These are phyloP conservation scores for Cheilinus undulatus DNA, from an alignment of 2,113 vertebrate genomes.

Conservation along the genomic window DNA sequence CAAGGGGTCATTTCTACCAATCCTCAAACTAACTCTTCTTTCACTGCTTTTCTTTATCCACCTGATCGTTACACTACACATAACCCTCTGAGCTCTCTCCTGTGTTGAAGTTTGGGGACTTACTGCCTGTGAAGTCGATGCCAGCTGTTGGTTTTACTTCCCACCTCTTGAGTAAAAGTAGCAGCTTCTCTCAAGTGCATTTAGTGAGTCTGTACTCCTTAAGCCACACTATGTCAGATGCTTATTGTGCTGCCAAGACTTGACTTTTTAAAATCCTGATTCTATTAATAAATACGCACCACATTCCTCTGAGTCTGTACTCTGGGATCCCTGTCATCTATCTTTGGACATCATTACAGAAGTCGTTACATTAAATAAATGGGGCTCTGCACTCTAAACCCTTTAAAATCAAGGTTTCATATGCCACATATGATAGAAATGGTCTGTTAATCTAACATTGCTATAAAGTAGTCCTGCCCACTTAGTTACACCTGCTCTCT, in stretches of 20 bases:
- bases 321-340: background rate
- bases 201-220: constrained; percentile 7
- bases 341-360: background rate
- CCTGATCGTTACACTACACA: constrained; percentile 28
- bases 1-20: constrained; percentile 17
- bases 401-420: no score
- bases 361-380: background rate
- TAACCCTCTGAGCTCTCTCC: constrained; percentile 18
- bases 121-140: constrained; percentile 21
- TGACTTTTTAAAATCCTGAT: background rate
- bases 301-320: background rate
- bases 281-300: constrained; percentile 29
- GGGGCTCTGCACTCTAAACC: no score
- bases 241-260: constrained; percentile 23
- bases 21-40: constrained; percentile 21
- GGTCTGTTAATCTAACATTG: no score
- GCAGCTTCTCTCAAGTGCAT: constrained; percentile 29
- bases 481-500: no score
- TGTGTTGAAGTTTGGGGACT: constrained; percentile 15
- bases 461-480: no score
- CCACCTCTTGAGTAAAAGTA: constrained; percentile 33
- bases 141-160: constrained; percentile 38
- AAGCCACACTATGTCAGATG: background rate
- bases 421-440: no score
- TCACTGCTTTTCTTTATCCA: constrained; percentile 33